Evolutionary conservation across 1,140 invertebrate genomes (phyloP).

Genomic region (Camponotus pennsylvanicus): DNA sequence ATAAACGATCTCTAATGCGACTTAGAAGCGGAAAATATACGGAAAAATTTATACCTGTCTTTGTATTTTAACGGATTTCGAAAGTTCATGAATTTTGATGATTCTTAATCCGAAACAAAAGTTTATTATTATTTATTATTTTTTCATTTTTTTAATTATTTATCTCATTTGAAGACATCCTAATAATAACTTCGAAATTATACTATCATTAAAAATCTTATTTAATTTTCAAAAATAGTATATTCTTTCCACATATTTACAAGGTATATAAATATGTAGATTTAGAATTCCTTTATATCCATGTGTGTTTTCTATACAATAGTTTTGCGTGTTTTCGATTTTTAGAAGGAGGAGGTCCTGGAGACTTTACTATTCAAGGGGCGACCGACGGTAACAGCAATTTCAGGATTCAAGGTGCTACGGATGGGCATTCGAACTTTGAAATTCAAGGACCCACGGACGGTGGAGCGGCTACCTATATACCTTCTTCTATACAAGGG

Average conservation of each 20-base stretch:
- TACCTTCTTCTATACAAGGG: slow-evolving; percentile 75
- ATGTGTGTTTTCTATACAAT: not conserved
- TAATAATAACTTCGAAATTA: not conserved
- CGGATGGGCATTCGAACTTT: slow-evolving; percentile 81
- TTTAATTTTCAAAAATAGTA: not conserved
- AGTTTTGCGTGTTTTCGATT: slow-evolving; percentile 24
- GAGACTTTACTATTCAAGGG: slow-evolving; percentile 81
- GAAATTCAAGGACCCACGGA: slow-evolving; percentile 81
- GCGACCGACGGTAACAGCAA: slow-evolving; percentile 77
- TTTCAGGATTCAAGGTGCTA: slow-evolving; percentile 79
- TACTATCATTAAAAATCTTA: not conserved
- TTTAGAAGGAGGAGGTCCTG: slow-evolving; percentile 76
- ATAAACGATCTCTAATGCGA: slow-evolving; percentile 26
- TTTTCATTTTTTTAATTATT: not conserved
- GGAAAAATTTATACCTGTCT: slow-evolving; percentile 8
- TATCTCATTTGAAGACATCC: not conserved
- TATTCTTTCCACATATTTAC: not conserved
- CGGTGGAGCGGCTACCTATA: slow-evolving; percentile 72
- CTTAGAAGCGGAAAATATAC: not conserved
- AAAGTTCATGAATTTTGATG: not conserved
- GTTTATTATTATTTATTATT: not conserved
- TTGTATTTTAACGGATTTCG: not conserved
- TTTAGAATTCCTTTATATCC: not conserved
- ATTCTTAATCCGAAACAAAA: not conserved
- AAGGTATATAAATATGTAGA: not conserved